Evolutionary conservation across 2,888 invertebrate species (phyloP), one percentile per base, ranked within the genome.

Genomic region (Norana najaformis): DNA sequence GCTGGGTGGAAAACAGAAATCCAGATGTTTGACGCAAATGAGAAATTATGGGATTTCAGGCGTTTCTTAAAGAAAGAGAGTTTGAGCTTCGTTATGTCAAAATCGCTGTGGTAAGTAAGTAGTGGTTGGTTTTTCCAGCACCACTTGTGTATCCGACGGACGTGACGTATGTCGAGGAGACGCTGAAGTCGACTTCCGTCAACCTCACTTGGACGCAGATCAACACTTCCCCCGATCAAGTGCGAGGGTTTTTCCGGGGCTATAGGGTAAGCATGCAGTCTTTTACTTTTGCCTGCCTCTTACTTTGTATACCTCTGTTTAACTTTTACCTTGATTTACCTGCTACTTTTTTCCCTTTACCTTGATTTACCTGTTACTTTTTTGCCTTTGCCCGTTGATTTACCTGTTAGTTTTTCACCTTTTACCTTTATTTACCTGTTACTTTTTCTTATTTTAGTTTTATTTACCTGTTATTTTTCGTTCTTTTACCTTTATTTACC

Each of bases 201-300:
- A 91, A 90, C 2, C 90, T 94, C 18, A 89, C 91, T 5, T 94
- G 94, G 94, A 92, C 91, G 0, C 91, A 89, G 13, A 90, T 92
- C 6, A 91, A 92, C 47, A 90, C 96, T 0, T 96, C 97, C 38
- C 96, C 97, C 0, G 96, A 93, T 11, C 88, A 90, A n/a, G 92
- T 95, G 20, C 92, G 92, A 37, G 95, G 95, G 35, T 93, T 93
- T 88, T 94, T 95, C 91, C 90, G 92, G 88, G 95, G 94, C 6
- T 95, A 94, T 90, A 94, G 94, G 93, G 94, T 94, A 91, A 36
- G 85, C 35, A 18, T 36, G 35, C 85, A 36, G 20, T 30, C 4
- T 36, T 14, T 85, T 83, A 18, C 35, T 30, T 47, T 23, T 23
- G 20, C 47, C 5, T 47, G 18, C 47, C 47, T 18, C 13, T n/a